phyloP scores from a whole-genome alignment of 1,140 invertebrate species.

The Heliothis subflexa region DNA sequence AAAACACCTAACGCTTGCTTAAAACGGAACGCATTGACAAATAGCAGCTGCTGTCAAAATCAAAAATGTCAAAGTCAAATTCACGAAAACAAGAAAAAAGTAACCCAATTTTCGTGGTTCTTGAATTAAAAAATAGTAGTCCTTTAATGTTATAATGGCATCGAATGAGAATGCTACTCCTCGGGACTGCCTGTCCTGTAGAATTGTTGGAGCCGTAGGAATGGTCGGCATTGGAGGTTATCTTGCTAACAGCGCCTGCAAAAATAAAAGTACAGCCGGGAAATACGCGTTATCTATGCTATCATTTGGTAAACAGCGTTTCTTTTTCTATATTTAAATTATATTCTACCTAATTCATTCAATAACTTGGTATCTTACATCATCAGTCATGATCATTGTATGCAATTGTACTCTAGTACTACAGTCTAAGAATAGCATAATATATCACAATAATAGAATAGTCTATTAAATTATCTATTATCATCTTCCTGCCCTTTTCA shows the following conservation, averaged over 20 bases:
- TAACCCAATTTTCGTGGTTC: not conserved
- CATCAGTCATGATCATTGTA: no score
- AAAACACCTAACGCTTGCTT: not conserved
- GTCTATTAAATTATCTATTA: no score
- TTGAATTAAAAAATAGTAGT: not conserved
- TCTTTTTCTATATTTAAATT: not conserved
- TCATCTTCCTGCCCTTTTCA: no score
- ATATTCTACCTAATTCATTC: no score
- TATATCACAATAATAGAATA: no score
- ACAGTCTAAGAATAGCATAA: no score
- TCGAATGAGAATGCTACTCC: slow-evolving; percentile 49
- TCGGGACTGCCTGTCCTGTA: slow-evolving; percentile 70
- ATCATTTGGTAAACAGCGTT: slow-evolving; percentile 66
- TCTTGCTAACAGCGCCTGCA: slow-evolving; percentile 71
- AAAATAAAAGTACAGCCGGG: slow-evolving; percentile 73
- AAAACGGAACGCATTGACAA: no score
- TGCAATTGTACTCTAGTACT: no score
- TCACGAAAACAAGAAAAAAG: not conserved
- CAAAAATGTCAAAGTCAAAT: not conserved
- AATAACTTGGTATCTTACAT: no score
- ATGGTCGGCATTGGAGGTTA: slow-evolving; percentile 76
- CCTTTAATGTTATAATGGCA: not conserved
- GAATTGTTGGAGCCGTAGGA: slow-evolving; percentile 69
- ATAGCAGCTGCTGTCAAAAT: slow-evolving; percentile 1
- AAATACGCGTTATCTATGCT: slow-evolving; percentile 68